Evolutionary conservation across 2,113 vertebrate genomes (phyloP).

Genomic region (Arizona elegans): DNA sequence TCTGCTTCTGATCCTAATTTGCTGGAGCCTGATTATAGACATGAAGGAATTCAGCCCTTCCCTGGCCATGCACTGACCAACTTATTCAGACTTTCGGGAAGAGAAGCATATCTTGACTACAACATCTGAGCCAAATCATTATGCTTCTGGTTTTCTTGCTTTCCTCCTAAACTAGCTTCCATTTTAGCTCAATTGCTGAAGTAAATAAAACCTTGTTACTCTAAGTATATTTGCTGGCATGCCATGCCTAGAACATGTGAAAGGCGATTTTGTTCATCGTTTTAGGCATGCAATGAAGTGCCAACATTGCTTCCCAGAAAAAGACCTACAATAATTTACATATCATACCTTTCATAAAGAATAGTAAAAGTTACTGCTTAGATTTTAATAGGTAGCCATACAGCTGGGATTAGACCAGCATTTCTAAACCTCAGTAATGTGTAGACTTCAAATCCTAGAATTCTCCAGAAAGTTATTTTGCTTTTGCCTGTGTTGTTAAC

Average conservation of each 20-base stretch:
- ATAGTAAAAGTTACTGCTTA: not conserved
- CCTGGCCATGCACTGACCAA: not conserved
- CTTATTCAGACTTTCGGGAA: not conserved
- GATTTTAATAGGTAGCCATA: not conserved
- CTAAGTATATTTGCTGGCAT: not conserved
- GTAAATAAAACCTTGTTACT: not conserved
- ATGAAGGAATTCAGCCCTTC: not conserved
- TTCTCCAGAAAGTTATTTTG: not conserved
- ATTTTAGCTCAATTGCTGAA: not conserved
- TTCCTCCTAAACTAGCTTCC: not conserved
- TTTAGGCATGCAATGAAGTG: not conserved
- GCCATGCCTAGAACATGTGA: not conserved
- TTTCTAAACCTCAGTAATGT: not conserved
- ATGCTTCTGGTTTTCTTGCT: not conserved
- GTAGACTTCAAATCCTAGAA: not conserved
- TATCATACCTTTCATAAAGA: not conserved
- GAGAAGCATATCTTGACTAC: not conserved
- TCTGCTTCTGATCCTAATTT: not conserved
- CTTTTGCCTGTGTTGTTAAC: not conserved
- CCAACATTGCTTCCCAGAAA: not conserved
- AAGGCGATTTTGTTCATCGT: not conserved
- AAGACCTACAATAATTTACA: not conserved
- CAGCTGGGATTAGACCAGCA: not conserved
- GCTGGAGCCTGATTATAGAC: not conserved
- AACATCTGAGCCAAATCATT: not conserved